These are phyloP conservation scores for Protosalanx chinensis DNA, from an alignment of 2,797 vertebrate genomes.

Conservation along the genomic window DNA sequence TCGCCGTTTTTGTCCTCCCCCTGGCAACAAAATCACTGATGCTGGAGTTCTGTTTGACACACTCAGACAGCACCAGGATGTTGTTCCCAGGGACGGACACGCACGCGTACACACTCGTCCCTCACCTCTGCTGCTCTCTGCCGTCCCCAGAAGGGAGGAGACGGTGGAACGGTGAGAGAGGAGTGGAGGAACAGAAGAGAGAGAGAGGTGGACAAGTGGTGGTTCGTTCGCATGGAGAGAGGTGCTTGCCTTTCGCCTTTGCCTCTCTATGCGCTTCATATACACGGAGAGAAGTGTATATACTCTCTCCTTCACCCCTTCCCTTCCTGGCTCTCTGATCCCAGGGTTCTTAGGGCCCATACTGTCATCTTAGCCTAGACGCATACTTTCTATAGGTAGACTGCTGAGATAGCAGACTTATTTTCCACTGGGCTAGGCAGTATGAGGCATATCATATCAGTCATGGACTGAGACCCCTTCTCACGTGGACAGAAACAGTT, in stretches of 20 bases:
- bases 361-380: slow-evolving; percentile 31
- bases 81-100: slow-evolving; percentile 81
- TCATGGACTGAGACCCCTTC: slow-evolving; percentile 21
- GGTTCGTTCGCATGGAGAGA: slow-evolving; percentile 44
- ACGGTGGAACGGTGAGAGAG: neutral
- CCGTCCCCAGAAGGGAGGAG: slow-evolving; percentile 1
- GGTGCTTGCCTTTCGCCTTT: slow-evolving; percentile 24
- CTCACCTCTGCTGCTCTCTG: slow-evolving; percentile 49
- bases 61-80: slow-evolving; percentile 89
- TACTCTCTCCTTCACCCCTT: neutral
- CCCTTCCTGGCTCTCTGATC: neutral
- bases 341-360: neutral
- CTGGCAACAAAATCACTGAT: slow-evolving; percentile 95
- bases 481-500: slow-evolving; percentile 29
- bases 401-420: slow-evolving; percentile 53
- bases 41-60: slow-evolving; percentile 84
- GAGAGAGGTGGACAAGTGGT: slow-evolving; percentile 62
- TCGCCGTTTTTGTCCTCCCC: slow-evolving; percentile 67
- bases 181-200: neutral
- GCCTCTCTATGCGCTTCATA: neutral
- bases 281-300: neutral
- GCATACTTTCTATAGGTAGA: slow-evolving; percentile 20
- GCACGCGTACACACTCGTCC: slow-evolving; percentile 29
- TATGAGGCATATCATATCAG: slow-evolving; percentile 42
- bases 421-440: slow-evolving; percentile 60